Evolutionary conservation across 2,113 vertebrate species (phyloP), one percentile per base, ranked within the genome.

Genomic region (Cyanoramphus novaezelandiae): DNA sequence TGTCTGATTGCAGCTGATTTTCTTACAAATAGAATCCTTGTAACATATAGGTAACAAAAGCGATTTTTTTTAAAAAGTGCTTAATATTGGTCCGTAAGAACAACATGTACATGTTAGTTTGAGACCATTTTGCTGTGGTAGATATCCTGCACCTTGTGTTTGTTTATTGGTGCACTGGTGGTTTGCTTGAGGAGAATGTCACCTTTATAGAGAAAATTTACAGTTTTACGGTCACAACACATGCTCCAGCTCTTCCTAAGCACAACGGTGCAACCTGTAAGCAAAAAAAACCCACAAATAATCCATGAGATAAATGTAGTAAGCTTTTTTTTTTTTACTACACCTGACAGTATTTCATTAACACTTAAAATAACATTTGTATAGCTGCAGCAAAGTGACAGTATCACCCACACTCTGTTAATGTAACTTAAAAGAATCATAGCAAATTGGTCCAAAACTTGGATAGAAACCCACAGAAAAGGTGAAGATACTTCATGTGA

Each of bases 161-260:
- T 50, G 52, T 75, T 85, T 50, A 49, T 11, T 89, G 86, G 92
- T 95, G 88, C 88, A 77, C 50, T 82, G 12, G 28, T 86, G 68
- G 69, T 17, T 82, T 83, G 68, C 43, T 90, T 78, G 72, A 92
- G 41, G 86, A 97, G 86, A 92, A 87, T 13, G 27, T 41, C 80
- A 87, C 87, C 76, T 95, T 97, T 83, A 85, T 24, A 72, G 82
- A 91, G 47, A 92, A 96, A 95, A 86, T 98, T 90, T 97, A 99
- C 70, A 99, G 98, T 97, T 98, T 99, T 84, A 99, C 99, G 28
- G 98, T 98, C 93, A 99, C 99, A 80, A 99, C 99, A 67, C 99
- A 99, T 9, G 99, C 99, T 44, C 99, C 99, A 57, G 99, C 99
- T 98, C 99, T 98, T 97, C 99, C 99, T 87, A 99, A 98, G 95